Evolutionary conservation across 2,888 invertebrate species (phyloP).

Genomic region (Drosophila macrospina): DNA sequence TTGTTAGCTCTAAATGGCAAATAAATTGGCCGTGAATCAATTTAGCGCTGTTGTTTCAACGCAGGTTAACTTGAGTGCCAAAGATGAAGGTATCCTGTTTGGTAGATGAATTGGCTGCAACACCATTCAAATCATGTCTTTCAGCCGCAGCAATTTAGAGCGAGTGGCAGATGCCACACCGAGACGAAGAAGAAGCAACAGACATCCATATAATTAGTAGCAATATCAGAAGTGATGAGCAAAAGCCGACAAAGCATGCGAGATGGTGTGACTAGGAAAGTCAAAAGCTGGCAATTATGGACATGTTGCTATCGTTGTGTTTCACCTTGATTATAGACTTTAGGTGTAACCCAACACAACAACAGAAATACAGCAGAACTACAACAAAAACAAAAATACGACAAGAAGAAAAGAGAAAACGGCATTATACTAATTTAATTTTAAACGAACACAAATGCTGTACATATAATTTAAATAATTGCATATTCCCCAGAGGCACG

Average conservation of each 20-base stretch:
- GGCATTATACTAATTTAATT: conserved; percentile 75
- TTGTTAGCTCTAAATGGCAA: conserved; percentile 4
- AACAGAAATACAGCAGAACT: not conserved
- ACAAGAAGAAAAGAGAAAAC: conserved; percentile 35
- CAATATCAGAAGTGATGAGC: conserved; percentile 61
- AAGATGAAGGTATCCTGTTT: conserved; percentile 14
- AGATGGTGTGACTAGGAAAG: conserved; percentile 65
- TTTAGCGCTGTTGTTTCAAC: conserved; percentile 6
- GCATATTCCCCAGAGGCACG: conserved; percentile 50
- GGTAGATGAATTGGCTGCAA: conserved; percentile 37
- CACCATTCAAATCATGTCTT: conserved; percentile 44
- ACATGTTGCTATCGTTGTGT: conserved; percentile 33
- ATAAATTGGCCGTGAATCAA: conserved; percentile 16
- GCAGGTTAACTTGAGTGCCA: conserved; percentile 6
- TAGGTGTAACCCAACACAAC: conserved; percentile 60
- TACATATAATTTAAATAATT: conserved; percentile 75
- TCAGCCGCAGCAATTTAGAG: conserved; percentile 18
- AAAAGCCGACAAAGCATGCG: conserved; percentile 68
- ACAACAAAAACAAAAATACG: conserved; percentile 8
- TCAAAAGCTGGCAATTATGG: conserved; percentile 52
- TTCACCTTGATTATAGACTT: conserved; percentile 68
- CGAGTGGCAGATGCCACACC: conserved; percentile 47
- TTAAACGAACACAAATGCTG: conserved; percentile 74
- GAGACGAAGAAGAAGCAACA: conserved; percentile 4
- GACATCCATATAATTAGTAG: conserved; percentile 64